These are phyloP conservation scores for Platanista minor DNA, from an alignment of 2,113 vertebrate species.

Conservation along the genomic window DNA sequence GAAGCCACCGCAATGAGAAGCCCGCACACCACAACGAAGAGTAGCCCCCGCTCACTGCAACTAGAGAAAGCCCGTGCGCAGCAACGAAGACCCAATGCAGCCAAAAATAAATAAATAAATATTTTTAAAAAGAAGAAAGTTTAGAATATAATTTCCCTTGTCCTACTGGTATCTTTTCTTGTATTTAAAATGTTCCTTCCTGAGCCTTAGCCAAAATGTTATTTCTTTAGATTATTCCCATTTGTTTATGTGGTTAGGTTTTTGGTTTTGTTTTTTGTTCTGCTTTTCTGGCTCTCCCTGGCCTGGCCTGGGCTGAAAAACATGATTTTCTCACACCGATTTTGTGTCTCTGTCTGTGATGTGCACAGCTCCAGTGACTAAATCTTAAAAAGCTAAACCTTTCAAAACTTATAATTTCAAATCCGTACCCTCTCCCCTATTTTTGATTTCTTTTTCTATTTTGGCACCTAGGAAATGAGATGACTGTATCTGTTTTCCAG, in stretches of 20 bases:
- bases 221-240: neutral
- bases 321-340: neutral
- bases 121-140: neutral
- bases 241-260: neutral
- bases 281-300: neutral
- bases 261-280: neutral
- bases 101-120: too few relatives aligned
- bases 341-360: neutral
- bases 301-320: neutral
- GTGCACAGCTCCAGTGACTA: neutral
- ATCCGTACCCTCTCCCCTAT: neutral
- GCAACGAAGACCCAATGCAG: too few relatives aligned
- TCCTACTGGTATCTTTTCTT: neutral
- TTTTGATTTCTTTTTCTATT: neutral
- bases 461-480: neutral
- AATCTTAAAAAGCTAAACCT: neutral
- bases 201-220: neutral
- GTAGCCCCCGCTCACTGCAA: too few relatives aligned
- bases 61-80: too few relatives aligned
- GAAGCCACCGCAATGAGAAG: too few relatives aligned
- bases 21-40: too few relatives aligned
- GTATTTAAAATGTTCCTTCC: slow-evolving; percentile 25
- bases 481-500: neutral
- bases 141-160: neutral
- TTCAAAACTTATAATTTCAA: neutral